A percentile compares a stretch with the other conserved stretches of the same genome.
Evolutionary conservation across 2,888 invertebrate species (phyloP).

Genomic region (Globia sparganii): DNA sequence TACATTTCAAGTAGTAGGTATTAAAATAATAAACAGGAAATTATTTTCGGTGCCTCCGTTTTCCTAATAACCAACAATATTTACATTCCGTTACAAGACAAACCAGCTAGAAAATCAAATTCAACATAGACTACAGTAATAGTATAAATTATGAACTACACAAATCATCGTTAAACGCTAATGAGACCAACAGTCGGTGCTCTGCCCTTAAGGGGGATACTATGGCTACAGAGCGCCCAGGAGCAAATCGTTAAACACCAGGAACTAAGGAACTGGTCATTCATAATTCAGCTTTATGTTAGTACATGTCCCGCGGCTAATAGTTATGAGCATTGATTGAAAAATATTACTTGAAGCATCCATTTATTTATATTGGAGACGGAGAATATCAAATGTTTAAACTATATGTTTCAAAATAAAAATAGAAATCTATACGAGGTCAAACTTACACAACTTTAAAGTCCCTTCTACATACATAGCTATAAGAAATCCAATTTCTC

Average conservation of each 20-base stretch:
- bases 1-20: neutral
- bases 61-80: neutral
- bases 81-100: neutral
- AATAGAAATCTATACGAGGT: neutral
- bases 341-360: slow-evolving; percentile 72
- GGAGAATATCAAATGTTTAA: neutral
- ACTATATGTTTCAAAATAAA: neutral
- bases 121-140: slow-evolving; percentile 35
- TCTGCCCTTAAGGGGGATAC: slow-evolving; percentile 58
- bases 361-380: slow-evolving; percentile 29
- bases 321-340: slow-evolving; percentile 78
- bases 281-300: slow-evolving; percentile 71
- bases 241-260: slow-evolving; percentile 61
- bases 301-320: slow-evolving; percentile 69
- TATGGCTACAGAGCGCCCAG: slow-evolving; percentile 36
- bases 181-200: slow-evolving; percentile 56
- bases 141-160: slow-evolving; percentile 54
- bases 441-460: neutral
- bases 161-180: slow-evolving; percentile 62
- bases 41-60: neutral
- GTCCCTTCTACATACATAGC: neutral
- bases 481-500: neutral
- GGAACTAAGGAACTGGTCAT: slow-evolving; percentile 58
- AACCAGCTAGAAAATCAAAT: slow-evolving; percentile 23
- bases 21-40: neutral